Percentiles rank a stretch among this genome's conserved stretches.
Evolutionary conservation across 1,140 invertebrate genomes (phyloP).

Genomic region (Arion vulgaris): DNA sequence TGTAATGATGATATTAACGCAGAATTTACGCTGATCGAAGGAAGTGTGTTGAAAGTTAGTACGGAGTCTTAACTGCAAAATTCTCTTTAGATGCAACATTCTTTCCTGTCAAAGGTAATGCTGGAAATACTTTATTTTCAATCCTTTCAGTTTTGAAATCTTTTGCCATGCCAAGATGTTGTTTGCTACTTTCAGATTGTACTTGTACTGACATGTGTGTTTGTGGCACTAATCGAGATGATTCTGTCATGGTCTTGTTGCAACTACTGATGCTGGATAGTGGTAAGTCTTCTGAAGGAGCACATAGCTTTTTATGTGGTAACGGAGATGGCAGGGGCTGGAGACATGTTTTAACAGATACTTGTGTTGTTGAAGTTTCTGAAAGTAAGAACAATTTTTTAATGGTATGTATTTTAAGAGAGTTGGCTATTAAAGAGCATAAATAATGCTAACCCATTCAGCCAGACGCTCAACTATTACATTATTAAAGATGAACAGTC

Average conservation of each 20-base stretch:
- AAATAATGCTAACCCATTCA: too few relatives aligned
- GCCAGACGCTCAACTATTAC: too few relatives aligned
- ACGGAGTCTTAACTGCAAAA: background rate
- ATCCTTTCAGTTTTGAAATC: background rate
- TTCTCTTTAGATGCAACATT: background rate
- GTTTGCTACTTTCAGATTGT: background rate
- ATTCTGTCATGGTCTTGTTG: background rate
- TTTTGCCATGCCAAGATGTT: background rate
- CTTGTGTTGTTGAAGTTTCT: background rate
- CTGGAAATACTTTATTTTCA: background rate
- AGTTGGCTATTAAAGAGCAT: too few relatives aligned
- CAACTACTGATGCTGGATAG: background rate
- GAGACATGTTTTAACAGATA: background rate
- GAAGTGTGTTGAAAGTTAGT: background rate
- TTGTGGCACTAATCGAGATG: background rate
- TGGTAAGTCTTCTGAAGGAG: background rate
- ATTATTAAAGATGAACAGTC: too few relatives aligned
- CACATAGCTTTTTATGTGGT: background rate
- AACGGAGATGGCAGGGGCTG: background rate
- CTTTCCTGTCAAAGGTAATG: background rate
- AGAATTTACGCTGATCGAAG: background rate
- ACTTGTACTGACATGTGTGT: background rate
- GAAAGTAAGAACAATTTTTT: background rate
- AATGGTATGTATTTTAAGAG: too few relatives aligned
- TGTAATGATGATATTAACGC: background rate